phyloP scores from a whole-genome alignment of 1,140 invertebrate species.

The Apis laboriosa region DNA sequence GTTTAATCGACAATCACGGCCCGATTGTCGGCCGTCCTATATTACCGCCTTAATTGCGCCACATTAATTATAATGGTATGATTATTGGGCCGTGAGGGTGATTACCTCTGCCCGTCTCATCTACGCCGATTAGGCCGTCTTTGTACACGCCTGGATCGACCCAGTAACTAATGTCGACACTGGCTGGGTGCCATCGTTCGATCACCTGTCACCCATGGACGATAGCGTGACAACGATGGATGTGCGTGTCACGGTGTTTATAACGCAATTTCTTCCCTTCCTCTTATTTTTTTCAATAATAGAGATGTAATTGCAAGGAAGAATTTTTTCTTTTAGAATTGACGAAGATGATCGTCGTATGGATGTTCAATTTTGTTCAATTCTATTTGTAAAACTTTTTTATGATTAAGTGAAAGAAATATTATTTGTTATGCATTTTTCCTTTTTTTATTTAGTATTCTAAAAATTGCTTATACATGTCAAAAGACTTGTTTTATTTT shows the following conservation, averaged over 20 bases:
- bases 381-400: no score
- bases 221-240: neutral
- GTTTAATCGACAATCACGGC: conserved; percentile 70
- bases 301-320: no score
- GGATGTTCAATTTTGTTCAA: no score
- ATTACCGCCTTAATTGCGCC: conserved; percentile 70
- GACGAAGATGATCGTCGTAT: no score
- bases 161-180: conserved; percentile 45
- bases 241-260: no score
- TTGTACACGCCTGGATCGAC: conserved; percentile 60
- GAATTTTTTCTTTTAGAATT: no score
- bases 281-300: neutral
- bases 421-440: no score
- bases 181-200: conserved; percentile 12
- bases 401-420: no score
- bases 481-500: no score
- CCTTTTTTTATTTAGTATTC: no score
- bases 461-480: no score
- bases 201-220: conserved; percentile 4
- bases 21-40: conserved; percentile 64
- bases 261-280: neutral
- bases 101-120: conserved; percentile 58
- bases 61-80: conserved; percentile 75
- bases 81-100: conserved; percentile 71
- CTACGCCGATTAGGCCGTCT: conserved; percentile 75